Percentiles rank a stretch among this genome's conserved stretches.
Conservation (phyloP, 1,140 invertebrate genomes). For the Plectrocnemia conspersa region DNA sequence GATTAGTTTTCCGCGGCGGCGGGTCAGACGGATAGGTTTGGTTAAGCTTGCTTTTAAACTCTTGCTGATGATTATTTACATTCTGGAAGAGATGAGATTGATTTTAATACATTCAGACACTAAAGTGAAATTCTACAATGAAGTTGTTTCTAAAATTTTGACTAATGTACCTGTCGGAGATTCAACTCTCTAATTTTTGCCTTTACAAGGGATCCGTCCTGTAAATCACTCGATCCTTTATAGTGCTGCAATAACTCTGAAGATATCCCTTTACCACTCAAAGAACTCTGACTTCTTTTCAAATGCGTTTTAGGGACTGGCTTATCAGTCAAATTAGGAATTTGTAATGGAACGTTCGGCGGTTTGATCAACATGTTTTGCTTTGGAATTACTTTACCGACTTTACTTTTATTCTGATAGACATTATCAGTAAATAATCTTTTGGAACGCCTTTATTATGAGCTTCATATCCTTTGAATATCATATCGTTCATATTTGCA, state of each 20-base stretch:
- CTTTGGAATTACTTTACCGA: slow-evolving; percentile 27
- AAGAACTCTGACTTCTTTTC: slow-evolving; percentile 30
- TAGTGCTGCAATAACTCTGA: slow-evolving; percentile 25
- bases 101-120: neutral
- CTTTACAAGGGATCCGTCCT: slow-evolving; percentile 29
- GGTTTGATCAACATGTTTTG: slow-evolving; percentile 31
- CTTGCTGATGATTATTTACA: slow-evolving; percentile 45
- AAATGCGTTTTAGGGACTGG: slow-evolving; percentile 30
- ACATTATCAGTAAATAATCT: neutral
- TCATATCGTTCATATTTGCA: neutral
- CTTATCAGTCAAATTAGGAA: slow-evolving; percentile 30
- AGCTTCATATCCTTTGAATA: no score
- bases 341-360: slow-evolving; percentile 28
- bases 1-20: slow-evolving; percentile 54
- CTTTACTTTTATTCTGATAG: slow-evolving; percentile 8
- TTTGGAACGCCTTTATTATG: neutral
- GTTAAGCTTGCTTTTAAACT: slow-evolving; percentile 50
- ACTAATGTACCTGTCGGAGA: slow-evolving; percentile 30
- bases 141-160: neutral
- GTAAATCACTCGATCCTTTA: neutral
- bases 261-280: slow-evolving; percentile 24
- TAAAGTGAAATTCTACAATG: neutral
- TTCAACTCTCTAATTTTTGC: slow-evolving; percentile 34
- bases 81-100: slow-evolving; percentile 43
- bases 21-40: slow-evolving; percentile 39